Base-by-base conservation (phyloP, 2,797 vertebrate species). In the Hapalemur alaotrensis region DNA sequence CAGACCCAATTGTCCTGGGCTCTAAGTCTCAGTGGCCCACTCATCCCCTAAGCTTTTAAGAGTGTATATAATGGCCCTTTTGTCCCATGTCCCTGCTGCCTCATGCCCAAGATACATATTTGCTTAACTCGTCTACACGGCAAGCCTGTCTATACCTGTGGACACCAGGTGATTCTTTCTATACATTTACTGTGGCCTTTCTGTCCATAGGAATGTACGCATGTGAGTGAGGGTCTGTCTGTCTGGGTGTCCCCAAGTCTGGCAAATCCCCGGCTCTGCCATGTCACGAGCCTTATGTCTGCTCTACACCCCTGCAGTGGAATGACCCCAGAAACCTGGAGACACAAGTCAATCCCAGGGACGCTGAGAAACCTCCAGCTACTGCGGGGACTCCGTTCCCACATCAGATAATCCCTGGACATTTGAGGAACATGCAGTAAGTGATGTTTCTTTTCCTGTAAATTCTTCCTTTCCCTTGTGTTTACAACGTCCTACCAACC, bases 181-280 rank as follows among this genome's bases (percentile, higher is more conserved):
- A 0, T 69, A 65, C 32, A 23, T 17, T 54, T 57, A 7, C 50
- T 15, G 30, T 2, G 13, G 25, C 30, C 4, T 79, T 81, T 70
- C 63, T 20, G 18, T 38, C 41, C 28, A 32, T 3, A 5, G 30
- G 35, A 67, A 72, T 13, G 23, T 0, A 23, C 15, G 50, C 43
- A 4, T 3, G 4, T 1, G 1, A 28, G 7, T 43, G 11, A 41
- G 5, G 8, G 10, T 70, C 65, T 7, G n/a, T 43, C 76, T 32
- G 38, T 32, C 57, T 67, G 54, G 38, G 15, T 52, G 4, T 61
- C 54, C 48, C 20, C 46, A 73, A 38, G 57, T 63, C 59, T 82
- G 41, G 52, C 61, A 20, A 11, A 35, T n/a, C 28, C 30, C 59
- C 72, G 22, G 25, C 32, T 73, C 30, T 41, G 22, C 35, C 5